Evolutionary conservation across 2,888 invertebrate genomes (phyloP).

Genomic region (Netelia inedita): DNA sequence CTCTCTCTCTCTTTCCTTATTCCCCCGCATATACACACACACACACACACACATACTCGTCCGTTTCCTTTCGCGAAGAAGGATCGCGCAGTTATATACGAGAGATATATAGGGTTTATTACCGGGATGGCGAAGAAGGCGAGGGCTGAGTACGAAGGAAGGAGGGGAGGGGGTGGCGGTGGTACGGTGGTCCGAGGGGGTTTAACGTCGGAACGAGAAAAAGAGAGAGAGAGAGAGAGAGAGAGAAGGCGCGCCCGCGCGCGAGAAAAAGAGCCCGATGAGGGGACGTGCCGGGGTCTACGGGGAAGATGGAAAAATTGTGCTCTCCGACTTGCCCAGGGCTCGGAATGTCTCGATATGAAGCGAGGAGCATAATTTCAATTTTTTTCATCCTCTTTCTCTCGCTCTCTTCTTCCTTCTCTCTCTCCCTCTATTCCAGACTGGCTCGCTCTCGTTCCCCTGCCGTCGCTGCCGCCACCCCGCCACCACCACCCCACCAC

Average conservation of each 20-base stretch:
- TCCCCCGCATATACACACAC: constrained; percentile 25
- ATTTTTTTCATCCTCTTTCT: constrained; percentile 65
- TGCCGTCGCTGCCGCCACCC: constrained; percentile 44
- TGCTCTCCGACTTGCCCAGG: constrained; percentile 70
- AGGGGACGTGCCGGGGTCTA: constrained; percentile 3
- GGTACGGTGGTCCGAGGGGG: constrained; percentile 19
- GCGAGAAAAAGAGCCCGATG: constrained; percentile 36
- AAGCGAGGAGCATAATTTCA: constrained; percentile 72
- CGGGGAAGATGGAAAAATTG: constrained; percentile 70
- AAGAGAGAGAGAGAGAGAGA: constrained; percentile 20
- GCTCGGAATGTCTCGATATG: constrained; percentile 73
- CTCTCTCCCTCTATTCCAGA: constrained; percentile 40
- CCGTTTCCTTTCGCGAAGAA: constrained; percentile 67
- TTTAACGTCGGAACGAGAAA: constrained; percentile 19
- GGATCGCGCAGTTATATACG: constrained; percentile 70
- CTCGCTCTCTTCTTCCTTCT: constrained; percentile 46
- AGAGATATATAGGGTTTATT: constrained; percentile 73
- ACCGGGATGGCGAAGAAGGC: constrained; percentile 68
- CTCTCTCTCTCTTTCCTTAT: constrained; percentile 30
- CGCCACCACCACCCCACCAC: constrained; percentile 39
- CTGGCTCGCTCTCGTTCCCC: constrained; percentile 51
- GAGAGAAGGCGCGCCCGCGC: constrained; percentile 10
- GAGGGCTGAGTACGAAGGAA: constrained; percentile 52
- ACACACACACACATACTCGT: constrained; percentile 36
- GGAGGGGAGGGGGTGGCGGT: constrained; percentile 19